Evolutionary conservation across 1,140 invertebrate genomes (phyloP).

Genomic region (Lasioglossum baleicum): DNA sequence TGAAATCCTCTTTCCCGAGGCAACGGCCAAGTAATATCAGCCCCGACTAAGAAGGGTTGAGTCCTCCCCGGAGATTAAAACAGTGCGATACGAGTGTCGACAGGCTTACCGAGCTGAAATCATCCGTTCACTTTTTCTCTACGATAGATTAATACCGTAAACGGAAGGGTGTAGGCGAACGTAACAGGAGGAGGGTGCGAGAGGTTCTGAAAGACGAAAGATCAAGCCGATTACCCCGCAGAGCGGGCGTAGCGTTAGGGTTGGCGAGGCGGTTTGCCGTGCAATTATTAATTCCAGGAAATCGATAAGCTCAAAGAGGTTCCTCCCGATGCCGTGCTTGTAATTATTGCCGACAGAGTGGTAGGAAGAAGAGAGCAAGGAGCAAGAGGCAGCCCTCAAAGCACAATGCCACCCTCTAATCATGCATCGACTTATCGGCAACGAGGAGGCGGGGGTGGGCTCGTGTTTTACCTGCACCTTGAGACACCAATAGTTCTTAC

Average conservation of each 20-base stretch:
- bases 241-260: conserved; percentile 39
- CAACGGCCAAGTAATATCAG: background rate
- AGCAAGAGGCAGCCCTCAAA: conserved; percentile 65
- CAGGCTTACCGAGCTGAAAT: conserved; percentile 26
- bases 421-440: conserved; percentile 78
- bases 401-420: conserved; percentile 79
- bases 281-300: conserved; percentile 78
- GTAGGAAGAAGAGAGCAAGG: conserved; percentile 54
- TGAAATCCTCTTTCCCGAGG: background rate
- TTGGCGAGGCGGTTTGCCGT: conserved; percentile 44
- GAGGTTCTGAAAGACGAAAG: conserved; percentile 47
- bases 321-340: conserved; percentile 67
- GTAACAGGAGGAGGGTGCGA: background rate
- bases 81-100: background rate
- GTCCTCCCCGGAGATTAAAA: background rate
- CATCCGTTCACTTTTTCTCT: conserved; percentile 42
- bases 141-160: conserved; percentile 41
- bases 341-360: conserved; percentile 73
- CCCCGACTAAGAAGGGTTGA: background rate
- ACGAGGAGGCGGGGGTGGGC: conserved; percentile 58
- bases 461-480: conserved; percentile 54
- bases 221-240: conserved; percentile 55
- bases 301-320: conserved; percentile 78
- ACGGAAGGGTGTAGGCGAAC: conserved; percentile 9
- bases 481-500: conserved; percentile 38